These are phyloP conservation scores for Meteorus colon DNA, from an alignment of 2,888 invertebrate species.

Conservation along the genomic window DNA sequence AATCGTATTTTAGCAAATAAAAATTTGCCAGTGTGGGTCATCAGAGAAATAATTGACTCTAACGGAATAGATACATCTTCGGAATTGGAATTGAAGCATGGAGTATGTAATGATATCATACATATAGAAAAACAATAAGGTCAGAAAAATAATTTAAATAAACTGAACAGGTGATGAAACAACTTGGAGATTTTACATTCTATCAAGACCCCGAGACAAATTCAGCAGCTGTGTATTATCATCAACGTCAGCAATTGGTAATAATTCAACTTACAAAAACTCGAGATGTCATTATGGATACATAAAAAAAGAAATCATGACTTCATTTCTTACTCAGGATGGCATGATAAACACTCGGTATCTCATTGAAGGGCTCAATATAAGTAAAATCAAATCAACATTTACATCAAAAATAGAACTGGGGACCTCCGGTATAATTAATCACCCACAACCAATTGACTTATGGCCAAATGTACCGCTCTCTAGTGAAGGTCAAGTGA, in stretches of 20 bases:
- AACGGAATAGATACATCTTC: too few relatives aligned
- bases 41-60: background rate
- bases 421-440: background rate
- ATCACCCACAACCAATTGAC: background rate
- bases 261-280: background rate
- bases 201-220: background rate
- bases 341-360: background rate
- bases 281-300: background rate
- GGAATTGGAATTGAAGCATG: background rate
- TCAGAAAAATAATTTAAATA: background rate
- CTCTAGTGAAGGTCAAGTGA: background rate
- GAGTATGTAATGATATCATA: background rate
- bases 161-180: background rate
- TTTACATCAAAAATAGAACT: background rate
- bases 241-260: slow-evolving; percentile 1
- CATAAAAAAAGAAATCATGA: background rate
- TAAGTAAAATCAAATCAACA: background rate
- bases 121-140: background rate
- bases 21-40: background rate
- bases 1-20: background rate
- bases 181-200: background rate
- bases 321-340: background rate
- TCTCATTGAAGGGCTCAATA: background rate
- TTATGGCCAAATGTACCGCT: background rate
- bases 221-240: background rate